Evolutionary conservation across 30 jellyfish, hydroid and myxozoan genomes (phyloP).

Genomic region (Aurelia aurita): DNA sequence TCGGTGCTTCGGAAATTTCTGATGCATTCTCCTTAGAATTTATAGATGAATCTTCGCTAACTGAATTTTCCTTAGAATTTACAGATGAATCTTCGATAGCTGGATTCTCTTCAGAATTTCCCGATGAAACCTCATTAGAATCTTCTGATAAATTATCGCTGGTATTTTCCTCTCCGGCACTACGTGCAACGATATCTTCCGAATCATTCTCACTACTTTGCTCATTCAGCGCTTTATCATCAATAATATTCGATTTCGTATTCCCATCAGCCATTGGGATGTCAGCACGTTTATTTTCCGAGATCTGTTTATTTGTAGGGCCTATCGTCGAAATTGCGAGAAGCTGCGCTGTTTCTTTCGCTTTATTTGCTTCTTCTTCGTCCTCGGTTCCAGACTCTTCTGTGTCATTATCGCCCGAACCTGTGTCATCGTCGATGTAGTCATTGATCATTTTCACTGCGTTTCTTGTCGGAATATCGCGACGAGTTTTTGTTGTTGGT

Average conservation of each 20-base stretch:
- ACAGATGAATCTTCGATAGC: too few species aligned
- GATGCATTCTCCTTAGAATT: neutral
- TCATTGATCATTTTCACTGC: constrained; percentile 25
- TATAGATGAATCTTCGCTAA: too few species aligned
- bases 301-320: too few species aligned
- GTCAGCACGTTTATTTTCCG: neutral
- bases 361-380: constrained; percentile 65
- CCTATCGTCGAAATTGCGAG: constrained; percentile 61
- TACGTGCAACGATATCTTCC: too few species aligned
- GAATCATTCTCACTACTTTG: neutral
- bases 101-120: too few species aligned
- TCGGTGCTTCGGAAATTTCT: neutral
- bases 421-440: constrained; percentile 35
- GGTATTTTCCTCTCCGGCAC: too few species aligned
- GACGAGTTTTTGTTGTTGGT: constrained; percentile 46
- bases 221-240: neutral
- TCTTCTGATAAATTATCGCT: too few species aligned
- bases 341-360: constrained; percentile 66
- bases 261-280: neutral
- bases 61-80: too few species aligned
- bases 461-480: constrained; percentile 28
- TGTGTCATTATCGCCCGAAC: constrained; percentile 48
- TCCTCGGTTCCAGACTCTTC: constrained; percentile 53
- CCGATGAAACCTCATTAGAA: too few species aligned
- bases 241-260: neutral